A percentile compares a stretch with the other conserved stretches of the same genome.
Evolutionary conservation across 2,113 vertebrate genomes (phyloP).

Genomic region (Microcebus murinus): DNA sequence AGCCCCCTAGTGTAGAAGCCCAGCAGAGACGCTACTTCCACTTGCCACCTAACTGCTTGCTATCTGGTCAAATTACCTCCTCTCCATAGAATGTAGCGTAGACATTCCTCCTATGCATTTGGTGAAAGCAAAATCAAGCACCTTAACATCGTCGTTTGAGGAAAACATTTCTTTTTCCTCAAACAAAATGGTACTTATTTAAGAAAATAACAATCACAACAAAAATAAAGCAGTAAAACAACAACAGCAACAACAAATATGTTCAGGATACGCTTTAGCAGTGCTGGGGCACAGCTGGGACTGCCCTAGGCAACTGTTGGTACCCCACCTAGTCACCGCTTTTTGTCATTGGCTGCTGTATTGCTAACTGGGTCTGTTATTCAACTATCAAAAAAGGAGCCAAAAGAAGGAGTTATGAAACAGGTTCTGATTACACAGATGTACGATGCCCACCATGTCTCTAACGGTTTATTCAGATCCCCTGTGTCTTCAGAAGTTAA

Average conservation of each 20-base stretch:
- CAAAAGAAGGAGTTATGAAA: not conserved
- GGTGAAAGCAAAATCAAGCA: slow-evolving; percentile 7
- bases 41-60: not conserved
- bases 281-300: not conserved
- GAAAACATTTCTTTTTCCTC: not conserved
- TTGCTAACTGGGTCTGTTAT: slow-evolving; percentile 32
- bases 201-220: not conserved
- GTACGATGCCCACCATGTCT: not conserved
- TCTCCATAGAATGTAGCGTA: not conserved
- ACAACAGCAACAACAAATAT: no score
- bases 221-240: not conserved
- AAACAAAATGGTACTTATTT: not conserved
- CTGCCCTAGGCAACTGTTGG: not conserved
- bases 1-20: not conserved
- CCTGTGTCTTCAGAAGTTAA: slow-evolving; percentile 20
- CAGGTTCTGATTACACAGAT: slow-evolving; percentile 7
- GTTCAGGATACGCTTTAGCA: not conserved
- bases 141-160: not conserved
- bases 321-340: not conserved
- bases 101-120: not conserved
- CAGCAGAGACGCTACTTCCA: slow-evolving; percentile 16
- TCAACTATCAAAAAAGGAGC: not conserved
- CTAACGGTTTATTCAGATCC: not conserved
- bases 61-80: not conserved
- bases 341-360: not conserved